Conservation (phyloP, 2,797 vertebrate genomes). For the Antrozous pallidus region DNA sequence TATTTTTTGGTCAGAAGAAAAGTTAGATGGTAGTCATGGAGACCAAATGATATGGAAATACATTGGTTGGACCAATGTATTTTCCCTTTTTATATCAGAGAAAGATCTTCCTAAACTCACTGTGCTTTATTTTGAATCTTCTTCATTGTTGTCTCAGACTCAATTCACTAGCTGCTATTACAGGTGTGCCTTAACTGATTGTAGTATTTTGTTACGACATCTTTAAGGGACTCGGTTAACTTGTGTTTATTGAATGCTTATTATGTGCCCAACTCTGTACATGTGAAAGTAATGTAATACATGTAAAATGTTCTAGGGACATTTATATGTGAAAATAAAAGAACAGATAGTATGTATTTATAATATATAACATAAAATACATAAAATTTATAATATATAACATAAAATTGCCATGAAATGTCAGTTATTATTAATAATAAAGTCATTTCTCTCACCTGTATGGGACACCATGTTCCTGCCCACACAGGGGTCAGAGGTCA, state of each 20-base stretch:
- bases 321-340: neutral
- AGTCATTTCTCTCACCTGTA: neutral
- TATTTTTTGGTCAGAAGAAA: constrained; percentile 20
- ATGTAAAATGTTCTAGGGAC: no score
- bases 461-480: neutral
- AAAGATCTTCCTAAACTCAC: neutral
- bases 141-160: neutral
- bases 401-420: neutral
- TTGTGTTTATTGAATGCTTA: neutral
- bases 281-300: neutral
- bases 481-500: neutral
- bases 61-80: neutral
- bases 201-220: neutral
- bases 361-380: no score
- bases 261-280: neutral
- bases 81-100: neutral
- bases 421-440: neutral
- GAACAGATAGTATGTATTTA: neutral
- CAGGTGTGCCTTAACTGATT: neutral
- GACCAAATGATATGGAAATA: neutral
- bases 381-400: neutral
- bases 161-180: neutral
- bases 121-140: constrained; percentile 12
- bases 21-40: constrained; percentile 35
- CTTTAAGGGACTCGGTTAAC: neutral